These are phyloP conservation scores for Poicephalus meyeri DNA, from an alignment of 2,113 vertebrate genomes.

Conservation along the genomic window DNA sequence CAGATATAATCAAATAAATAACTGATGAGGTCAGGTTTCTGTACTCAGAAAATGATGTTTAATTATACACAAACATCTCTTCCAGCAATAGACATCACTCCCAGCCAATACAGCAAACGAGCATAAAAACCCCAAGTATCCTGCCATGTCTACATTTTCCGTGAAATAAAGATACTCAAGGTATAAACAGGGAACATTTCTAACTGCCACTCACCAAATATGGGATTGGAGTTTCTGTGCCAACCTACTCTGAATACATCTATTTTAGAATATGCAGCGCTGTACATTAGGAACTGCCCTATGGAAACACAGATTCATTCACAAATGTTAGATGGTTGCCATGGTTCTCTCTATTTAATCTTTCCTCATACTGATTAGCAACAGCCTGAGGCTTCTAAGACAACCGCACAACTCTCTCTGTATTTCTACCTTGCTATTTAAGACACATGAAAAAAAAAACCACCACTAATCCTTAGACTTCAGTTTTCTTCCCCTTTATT, in stretches of 20 bases:
- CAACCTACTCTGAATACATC: not conserved
- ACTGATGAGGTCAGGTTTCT: not conserved
- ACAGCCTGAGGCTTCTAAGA: slow-evolving; percentile 16
- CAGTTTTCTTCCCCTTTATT: not conserved
- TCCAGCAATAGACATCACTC: not conserved
- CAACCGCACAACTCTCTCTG: not conserved
- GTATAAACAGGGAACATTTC: slow-evolving; percentile 39
- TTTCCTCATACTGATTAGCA: not conserved
- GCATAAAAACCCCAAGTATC: not conserved
- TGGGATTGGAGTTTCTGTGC: not conserved
- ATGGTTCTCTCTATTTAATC: slow-evolving; percentile 21
- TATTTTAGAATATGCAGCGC: slow-evolving; percentile 13
- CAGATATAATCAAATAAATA: slow-evolving; percentile 20
- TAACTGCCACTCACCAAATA: slow-evolving; percentile 46
- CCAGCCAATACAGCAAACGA: not conserved
- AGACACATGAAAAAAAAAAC: not conserved
- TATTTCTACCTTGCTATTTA: not conserved
- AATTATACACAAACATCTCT: slow-evolving; percentile 34
- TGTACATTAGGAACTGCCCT: not conserved
- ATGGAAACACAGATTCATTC: slow-evolving; percentile 55
- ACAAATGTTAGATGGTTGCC: slow-evolving; percentile 59
- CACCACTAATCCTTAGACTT: not conserved
- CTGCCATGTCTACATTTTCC: slow-evolving; percentile 2
- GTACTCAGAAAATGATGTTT: slow-evolving; percentile 14
- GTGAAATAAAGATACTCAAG: slow-evolving; percentile 30